Evolutionary conservation across 2,113 vertebrate genomes (phyloP).

Genomic region (Dasypus novemcinctus): DNA sequence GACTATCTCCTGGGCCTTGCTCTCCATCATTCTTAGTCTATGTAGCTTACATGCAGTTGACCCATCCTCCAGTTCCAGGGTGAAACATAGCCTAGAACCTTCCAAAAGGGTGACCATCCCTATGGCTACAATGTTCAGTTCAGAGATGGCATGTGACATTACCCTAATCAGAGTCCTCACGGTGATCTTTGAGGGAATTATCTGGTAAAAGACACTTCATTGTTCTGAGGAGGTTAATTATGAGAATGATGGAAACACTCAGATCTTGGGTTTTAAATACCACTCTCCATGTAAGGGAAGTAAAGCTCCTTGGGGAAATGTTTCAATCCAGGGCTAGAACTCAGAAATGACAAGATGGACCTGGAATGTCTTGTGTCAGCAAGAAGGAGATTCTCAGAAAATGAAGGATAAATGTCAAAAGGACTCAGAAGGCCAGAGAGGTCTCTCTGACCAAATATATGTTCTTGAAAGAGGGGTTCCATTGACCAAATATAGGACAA

Average conservation of each 20-base stretch:
- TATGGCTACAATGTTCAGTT: neutral
- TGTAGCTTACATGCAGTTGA: neutral
- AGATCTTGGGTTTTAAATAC: no score
- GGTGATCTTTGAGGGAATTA: neutral
- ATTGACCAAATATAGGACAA: no score
- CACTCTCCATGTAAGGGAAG: no score
- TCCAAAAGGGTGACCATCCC: neutral
- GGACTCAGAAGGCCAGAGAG: no score
- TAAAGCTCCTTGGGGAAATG: no score
- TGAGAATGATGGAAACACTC: neutral
- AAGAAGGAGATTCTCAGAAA: no score
- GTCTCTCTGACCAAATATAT: no score
- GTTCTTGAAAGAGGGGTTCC: no score
- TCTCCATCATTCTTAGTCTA: neutral
- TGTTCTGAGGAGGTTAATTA: neutral
- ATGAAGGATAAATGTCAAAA: no score
- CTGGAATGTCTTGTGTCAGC: no score
- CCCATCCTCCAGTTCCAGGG: neutral
- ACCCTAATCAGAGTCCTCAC: neutral
- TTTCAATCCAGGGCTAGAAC: no score
- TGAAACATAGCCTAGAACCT: neutral
- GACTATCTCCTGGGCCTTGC: neutral
- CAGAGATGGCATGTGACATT: neutral
- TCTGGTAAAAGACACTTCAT: neutral
- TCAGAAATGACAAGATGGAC: no score